Evolutionary conservation across 2,797 vertebrate genomes (phyloP), one percentile per base, ranked within the genome.

Genomic region (Martes flavigula): DNA sequence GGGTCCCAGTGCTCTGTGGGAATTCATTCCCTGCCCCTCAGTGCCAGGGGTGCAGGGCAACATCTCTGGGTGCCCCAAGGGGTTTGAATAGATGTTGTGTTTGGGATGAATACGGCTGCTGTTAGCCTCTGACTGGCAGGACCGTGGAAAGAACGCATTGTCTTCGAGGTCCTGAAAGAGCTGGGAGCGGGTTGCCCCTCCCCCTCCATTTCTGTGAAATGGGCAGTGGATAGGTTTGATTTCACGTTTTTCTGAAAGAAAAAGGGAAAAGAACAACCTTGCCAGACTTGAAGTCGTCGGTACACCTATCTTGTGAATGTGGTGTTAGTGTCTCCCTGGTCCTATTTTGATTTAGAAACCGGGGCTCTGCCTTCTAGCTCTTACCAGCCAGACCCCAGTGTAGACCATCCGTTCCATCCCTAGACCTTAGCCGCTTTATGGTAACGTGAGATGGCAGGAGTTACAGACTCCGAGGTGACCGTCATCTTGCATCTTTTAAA

Each of bases 211-310:
- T 91, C 90, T 90, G 15, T 94, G 72, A 56, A 91, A 77, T 70
- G 75, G 58, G 10, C 46, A 18, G 20, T 84, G 40, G 30, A 27
- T 88, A 75, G 51, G 70, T 91, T 66, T 96, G 43, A 77, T 91
- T 91, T 77, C 54, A 51, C 21, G 7, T 66, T 91, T 97, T 66
- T 95, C 64, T 72, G 62, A 92, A 91, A 68, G 60, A 43, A 87
- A 79, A 92, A 82, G 68, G 23, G n/a, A 70, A 62, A 87, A 64
- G 14, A 54, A 87, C 75, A 51, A 20, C 78, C 66, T 81, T 27
- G 48, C 54, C 62, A 51, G 46, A 40, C 15, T 77, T 48, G 17
- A 72, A 92, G 60, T 72, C 40, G 32, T 54, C 51, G 5, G 17
- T 30, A 8, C 54, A 38, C 35, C 79, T 15, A 5, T 48, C 56